These are phyloP conservation scores for Cepphus grylle DNA, from an alignment of 2,113 vertebrate species.

Conservation along the genomic window DNA sequence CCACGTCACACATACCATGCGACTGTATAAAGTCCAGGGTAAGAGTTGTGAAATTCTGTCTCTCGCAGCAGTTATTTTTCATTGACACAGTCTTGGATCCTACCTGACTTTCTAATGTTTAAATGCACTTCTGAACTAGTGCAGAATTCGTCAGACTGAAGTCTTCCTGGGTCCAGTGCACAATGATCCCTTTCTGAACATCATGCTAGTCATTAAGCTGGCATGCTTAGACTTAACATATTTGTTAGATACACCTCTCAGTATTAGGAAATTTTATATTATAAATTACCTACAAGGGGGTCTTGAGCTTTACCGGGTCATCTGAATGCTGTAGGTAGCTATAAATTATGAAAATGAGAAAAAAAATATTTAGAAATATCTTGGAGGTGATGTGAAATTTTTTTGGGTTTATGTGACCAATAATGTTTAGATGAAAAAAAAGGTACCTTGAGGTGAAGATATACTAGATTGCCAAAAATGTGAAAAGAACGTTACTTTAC, in stretches of 20 bases:
- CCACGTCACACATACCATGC: constrained; percentile 82
- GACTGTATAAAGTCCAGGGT: constrained; percentile 86
- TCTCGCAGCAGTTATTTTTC: background rate
- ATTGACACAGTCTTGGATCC: background rate
- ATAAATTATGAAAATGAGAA: background rate
- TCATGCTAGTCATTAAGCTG: background rate
- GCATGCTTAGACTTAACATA: background rate
- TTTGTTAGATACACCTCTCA: background rate
- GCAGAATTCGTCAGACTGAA: background rate
- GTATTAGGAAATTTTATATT: background rate
- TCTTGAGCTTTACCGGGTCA: background rate
- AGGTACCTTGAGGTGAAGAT: background rate
- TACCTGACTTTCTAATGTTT: background rate
- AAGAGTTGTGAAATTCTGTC: constrained; percentile 25
- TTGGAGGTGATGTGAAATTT: background rate
- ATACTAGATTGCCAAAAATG: background rate
- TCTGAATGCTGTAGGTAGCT: background rate
- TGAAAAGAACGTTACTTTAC: background rate
- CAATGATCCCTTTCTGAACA: background rate
- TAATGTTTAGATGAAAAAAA: constrained; percentile 21
- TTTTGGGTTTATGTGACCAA: background rate
- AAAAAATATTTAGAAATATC: background rate
- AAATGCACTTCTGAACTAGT: background rate
- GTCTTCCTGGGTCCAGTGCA: background rate
- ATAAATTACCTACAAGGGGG: background rate